phyloP scores from a whole-genome alignment of 2,797 vertebrate species.

The Phalloptychus januarius region DNA sequence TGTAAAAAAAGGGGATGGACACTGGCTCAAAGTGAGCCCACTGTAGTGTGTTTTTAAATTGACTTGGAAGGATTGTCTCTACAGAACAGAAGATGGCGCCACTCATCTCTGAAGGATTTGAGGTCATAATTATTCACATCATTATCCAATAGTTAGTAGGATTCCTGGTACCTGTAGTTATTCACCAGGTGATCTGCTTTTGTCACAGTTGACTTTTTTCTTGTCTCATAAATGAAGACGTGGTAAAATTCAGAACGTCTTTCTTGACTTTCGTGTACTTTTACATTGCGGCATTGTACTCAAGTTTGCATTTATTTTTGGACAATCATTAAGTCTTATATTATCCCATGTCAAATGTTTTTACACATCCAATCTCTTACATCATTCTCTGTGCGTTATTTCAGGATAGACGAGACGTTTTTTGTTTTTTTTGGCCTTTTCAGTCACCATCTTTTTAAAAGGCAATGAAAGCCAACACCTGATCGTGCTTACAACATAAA shows the following conservation, averaged over 20 bases:
- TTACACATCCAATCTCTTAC: slow-evolving; percentile 34
- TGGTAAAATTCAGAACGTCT: slow-evolving; percentile 7
- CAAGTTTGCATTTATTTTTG: slow-evolving; percentile 45
- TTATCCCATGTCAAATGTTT: slow-evolving; percentile 36
- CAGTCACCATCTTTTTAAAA: slow-evolving; percentile 18
- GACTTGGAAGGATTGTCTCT: slow-evolving; percentile 47
- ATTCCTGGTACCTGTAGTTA: slow-evolving; percentile 42
- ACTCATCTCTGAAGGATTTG: slow-evolving; percentile 31
- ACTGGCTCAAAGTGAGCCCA: slow-evolving; percentile 70
- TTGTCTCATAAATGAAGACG: slow-evolving; percentile 28
- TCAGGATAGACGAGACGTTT: slow-evolving; percentile 7
- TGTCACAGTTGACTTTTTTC: slow-evolving; percentile 24
- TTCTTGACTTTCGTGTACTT: slow-evolving; percentile 20
- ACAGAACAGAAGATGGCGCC: slow-evolving; percentile 65
- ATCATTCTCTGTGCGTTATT: slow-evolving; percentile 18
- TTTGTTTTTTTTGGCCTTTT: neutral
- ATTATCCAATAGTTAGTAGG: slow-evolving; percentile 41
- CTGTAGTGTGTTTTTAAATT: slow-evolving; percentile 67
- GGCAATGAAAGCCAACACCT: slow-evolving; percentile 36
- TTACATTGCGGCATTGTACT: slow-evolving; percentile 26
- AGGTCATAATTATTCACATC: slow-evolving; percentile 36
- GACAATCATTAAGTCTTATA: slow-evolving; percentile 56
- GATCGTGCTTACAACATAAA: slow-evolving; percentile 71
- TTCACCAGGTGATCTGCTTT: slow-evolving; percentile 28
- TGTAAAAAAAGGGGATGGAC: slow-evolving; percentile 38